These are phyloP conservation scores for Archocentrus centrarchus DNA, from an alignment of 2,113 vertebrate species.

Conservation along the genomic window DNA sequence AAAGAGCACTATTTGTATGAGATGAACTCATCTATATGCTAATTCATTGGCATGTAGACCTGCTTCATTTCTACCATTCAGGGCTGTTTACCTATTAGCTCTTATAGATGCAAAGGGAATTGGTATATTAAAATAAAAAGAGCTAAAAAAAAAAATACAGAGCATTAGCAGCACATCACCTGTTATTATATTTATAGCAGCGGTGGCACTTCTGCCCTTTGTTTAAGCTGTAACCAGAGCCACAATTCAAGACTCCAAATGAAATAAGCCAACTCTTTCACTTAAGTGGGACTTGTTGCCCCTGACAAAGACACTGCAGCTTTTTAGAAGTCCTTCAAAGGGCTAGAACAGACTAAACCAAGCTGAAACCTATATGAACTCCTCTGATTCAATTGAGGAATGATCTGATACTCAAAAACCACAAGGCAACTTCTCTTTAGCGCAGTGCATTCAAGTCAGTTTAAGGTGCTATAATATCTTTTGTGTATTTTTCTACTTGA, in stretches of 20 bases:
- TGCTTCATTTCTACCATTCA: slow-evolving; percentile 84
- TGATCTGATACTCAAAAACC: slow-evolving; percentile 12
- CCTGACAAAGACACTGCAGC: slow-evolving; percentile 27
- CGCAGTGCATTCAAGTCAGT: slow-evolving; percentile 24
- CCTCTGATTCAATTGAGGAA: slow-evolving; percentile 34
- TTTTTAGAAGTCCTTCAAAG: slow-evolving; percentile 50
- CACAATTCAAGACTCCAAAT: slow-evolving; percentile 61
- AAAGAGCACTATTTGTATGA: slow-evolving; percentile 86
- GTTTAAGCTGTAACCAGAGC: slow-evolving; percentile 70
- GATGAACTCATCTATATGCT: slow-evolving; percentile 90
- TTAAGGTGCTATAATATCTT: slow-evolving; percentile 27
- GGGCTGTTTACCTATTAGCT: slow-evolving; percentile 87
- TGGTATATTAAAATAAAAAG: slow-evolving; percentile 78
- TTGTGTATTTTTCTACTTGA: not conserved
- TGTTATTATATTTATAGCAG: slow-evolving; percentile 78
- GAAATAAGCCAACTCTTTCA: slow-evolving; percentile 59
- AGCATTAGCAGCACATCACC: slow-evolving; percentile 80
- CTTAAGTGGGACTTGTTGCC: slow-evolving; percentile 63
- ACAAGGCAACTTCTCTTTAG: slow-evolving; percentile 38
- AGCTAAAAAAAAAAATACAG: slow-evolving; percentile 68
- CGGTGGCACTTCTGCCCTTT: slow-evolving; percentile 65
- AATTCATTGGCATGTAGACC: slow-evolving; percentile 85
- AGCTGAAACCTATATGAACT: slow-evolving; percentile 12
- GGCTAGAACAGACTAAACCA: slow-evolving; percentile 13
- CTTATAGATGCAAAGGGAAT: slow-evolving; percentile 82